Evolutionary conservation across 2,113 vertebrate genomes (phyloP), one percentile per base, ranked within the genome.

Genomic region (Abramis brama): DNA sequence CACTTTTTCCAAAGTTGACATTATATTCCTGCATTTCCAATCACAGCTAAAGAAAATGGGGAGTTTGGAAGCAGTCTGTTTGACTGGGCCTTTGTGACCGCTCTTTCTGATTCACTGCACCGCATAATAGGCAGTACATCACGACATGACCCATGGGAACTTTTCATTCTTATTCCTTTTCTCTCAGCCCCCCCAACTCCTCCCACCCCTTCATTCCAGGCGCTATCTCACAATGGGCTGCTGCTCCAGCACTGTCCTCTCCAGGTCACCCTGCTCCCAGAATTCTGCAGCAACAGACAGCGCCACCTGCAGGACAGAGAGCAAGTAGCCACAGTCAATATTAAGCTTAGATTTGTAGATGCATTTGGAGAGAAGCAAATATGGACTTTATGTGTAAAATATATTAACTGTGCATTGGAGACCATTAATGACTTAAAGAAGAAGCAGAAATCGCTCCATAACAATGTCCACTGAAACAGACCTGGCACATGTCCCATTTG

Each of bases 221-320:
- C 47, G 33, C 50, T 86, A 39, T 50, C 94, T 95, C 92, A 95
- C 95, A 74, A 96, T 96, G 21, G 95, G 95, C 0, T 94, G 91
- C 30, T 95, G 95, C 89, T 96, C 94, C 89, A 95, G 91, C 21
- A 95, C 94, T 0, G 93, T 95, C 88, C 95, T 94, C 91, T 96
- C 95, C 91, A 96, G 91, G 88, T 95, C 95, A 90, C 95, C 95
- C 92, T 96, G 95, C 90, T 96, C 95, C 95, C 95, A 96, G 93
- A 96, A 96, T 92, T 96, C 95, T 59, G 95, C 95, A 23, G 95
- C 95, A 0, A 95, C 95, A 17, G 93, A 93, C 86, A 96, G 90
- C 85, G 95, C 95, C 93, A 96, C 95, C 95, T 96, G n/a, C 8
- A 90, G 83, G 23, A 89, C 85, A 60, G 39, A 19, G 85, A 43